A percentile compares a stretch with the other conserved stretches of the same genome.
phyloP scores from a whole-genome alignment of 1,140 invertebrate genomes.

The Arion vulgaris region DNA sequence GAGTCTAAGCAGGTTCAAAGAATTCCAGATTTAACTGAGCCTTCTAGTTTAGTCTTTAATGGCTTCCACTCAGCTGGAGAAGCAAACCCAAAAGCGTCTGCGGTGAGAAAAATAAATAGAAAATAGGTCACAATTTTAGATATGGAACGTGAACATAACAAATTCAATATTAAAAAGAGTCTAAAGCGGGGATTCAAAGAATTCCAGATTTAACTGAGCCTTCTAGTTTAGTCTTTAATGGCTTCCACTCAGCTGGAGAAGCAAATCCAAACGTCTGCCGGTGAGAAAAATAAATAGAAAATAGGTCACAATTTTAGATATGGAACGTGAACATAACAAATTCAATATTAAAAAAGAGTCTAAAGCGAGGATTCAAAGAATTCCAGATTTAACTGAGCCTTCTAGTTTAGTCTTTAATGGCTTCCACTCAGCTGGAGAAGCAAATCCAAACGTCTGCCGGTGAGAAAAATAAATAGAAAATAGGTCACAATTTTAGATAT shows the following conservation, averaged over 20 bases:
- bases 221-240: conserved; percentile 26
- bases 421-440: conserved; percentile 31
- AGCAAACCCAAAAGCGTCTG: conserved; percentile 30
- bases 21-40: conserved; percentile 36
- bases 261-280: conserved; percentile 26
- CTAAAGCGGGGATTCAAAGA: no score
- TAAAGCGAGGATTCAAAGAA: no score
- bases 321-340: no score
- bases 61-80: conserved; percentile 34
- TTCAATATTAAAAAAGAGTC: no score
- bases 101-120: background rate
- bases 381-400: conserved; percentile 28
- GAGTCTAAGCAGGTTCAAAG: no score
- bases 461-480: background rate
- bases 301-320: background rate
- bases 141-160: no score
- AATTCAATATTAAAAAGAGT: no score
- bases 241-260: conserved; percentile 32
- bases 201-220: conserved; percentile 33
- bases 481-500: background rate
- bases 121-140: background rate
- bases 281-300: background rate
- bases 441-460: conserved; percentile 23
- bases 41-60: conserved; percentile 25
- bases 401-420: conserved; percentile 29